phyloP scores from a whole-genome alignment of 53 echinoderm and acorn worm species.

The Zoroaster sp. region DNA sequence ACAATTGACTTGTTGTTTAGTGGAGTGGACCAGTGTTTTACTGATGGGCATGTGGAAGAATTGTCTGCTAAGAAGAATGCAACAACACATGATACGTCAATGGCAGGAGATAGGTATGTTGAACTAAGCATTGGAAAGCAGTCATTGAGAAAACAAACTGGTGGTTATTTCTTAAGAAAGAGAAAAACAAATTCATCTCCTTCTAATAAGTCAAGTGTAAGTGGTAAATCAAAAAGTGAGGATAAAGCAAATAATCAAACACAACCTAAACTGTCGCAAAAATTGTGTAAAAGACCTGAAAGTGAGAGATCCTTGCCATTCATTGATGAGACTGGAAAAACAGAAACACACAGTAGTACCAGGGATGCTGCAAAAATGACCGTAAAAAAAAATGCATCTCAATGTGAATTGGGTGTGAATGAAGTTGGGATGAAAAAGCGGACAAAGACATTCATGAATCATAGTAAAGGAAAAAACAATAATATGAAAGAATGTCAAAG shows the following conservation, averaged over 20 bases:
- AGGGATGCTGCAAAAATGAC: background rate
- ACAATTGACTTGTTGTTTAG: too few species aligned
- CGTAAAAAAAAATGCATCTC: background rate
- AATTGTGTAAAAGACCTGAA: background rate
- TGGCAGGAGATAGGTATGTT: too few species aligned
- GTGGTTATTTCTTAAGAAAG: slow-evolving; percentile 40
- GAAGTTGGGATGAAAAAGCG: background rate
- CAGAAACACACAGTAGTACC: background rate
- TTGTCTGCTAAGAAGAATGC: too few species aligned
- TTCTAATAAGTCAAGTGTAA: background rate
- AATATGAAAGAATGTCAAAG: background rate
- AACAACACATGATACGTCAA: too few species aligned
- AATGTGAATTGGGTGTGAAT: background rate
- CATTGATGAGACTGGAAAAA: background rate
- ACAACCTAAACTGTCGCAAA: background rate
- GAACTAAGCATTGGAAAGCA: too few species aligned
- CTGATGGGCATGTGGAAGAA: too few species aligned
- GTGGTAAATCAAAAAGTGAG: background rate
- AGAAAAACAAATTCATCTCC: background rate
- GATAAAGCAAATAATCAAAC: background rate
- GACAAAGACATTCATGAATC: background rate
- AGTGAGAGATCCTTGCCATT: background rate
- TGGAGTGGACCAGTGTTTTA: too few species aligned
- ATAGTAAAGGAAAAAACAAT: background rate
- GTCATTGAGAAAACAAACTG: slow-evolving; percentile 60